Percentiles rank a stretch among this genome's conserved stretches.
These are phyloP conservation scores for Mirza zaza DNA, from an alignment of 2,113 vertebrate genomes.

Conservation along the genomic window DNA sequence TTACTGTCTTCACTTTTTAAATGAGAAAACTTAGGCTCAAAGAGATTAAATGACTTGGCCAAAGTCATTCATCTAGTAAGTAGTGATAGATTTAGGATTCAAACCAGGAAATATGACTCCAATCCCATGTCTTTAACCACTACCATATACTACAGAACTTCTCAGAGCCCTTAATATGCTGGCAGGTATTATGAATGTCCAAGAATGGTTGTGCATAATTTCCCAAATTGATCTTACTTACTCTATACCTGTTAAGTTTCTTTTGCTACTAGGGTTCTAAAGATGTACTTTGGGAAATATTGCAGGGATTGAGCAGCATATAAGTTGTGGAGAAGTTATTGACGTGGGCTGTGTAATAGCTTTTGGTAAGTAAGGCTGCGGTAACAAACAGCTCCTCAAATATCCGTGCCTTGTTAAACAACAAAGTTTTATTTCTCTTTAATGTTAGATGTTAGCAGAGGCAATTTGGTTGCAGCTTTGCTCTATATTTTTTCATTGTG, in stretches of 20 bases:
- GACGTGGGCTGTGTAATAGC: background rate
- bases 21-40: background rate
- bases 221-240: background rate
- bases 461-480: background rate
- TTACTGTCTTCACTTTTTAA: constrained; percentile 10
- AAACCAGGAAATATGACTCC: background rate
- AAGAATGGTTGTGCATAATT: background rate
- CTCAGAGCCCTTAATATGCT: background rate
- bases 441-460: background rate
- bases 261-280: background rate
- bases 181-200: background rate
- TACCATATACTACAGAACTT: background rate
- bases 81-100: background rate
- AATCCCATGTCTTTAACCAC: background rate
- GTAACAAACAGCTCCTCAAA: background rate
- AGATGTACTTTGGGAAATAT: background rate
- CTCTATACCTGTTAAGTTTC: background rate
- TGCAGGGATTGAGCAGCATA: background rate
- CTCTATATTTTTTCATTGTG: background rate
- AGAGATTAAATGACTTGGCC: background rate
- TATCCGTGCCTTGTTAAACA: background rate
- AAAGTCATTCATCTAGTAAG: background rate
- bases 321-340: background rate
- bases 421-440: background rate
- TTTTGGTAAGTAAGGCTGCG: background rate